These are phyloP conservation scores for Liopterus haemorrhoidalis DNA, from an alignment of 2,888 invertebrate species.

Conservation along the genomic window DNA sequence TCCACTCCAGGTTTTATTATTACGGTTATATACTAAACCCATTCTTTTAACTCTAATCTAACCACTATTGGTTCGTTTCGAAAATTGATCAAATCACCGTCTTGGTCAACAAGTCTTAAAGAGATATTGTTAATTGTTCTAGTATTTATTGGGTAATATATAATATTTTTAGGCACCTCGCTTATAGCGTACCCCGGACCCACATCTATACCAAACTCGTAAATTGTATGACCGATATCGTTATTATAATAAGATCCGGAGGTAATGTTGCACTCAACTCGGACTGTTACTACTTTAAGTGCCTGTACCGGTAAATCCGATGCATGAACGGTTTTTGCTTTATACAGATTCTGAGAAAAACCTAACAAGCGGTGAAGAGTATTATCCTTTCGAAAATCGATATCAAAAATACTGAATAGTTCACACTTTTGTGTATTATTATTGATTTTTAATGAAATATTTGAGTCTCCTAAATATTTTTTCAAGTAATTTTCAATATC, in stretches of 20 bases:
- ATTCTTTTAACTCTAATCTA: no score
- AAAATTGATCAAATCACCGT: conserved; percentile 24
- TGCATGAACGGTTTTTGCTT: conserved; percentile 14
- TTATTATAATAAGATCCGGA: conserved; percentile 29
- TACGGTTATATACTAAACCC: no score
- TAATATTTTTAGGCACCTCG: conserved; percentile 27
- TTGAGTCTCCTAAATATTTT: no score
- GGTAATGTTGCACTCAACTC: conserved; percentile 32
- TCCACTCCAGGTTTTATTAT: no score
- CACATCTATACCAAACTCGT: conserved; percentile 29
- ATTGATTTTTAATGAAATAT: conserved; percentile 11
- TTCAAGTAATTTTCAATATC: no score
- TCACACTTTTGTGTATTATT: conserved; percentile 22
- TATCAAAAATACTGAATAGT: conserved; percentile 10
- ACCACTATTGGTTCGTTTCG: conserved; percentile 25
- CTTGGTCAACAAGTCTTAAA: conserved; percentile 19
- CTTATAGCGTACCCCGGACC: conserved; percentile 29
- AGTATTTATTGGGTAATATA: conserved; percentile 26
- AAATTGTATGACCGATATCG: conserved; percentile 26
- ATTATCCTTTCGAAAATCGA: conserved; percentile 17
- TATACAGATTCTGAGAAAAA: conserved; percentile 14
- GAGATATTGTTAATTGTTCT: conserved; percentile 2
- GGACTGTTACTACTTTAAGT: conserved; percentile 26
- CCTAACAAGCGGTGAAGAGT: conserved; percentile 25
- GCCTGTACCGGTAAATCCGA: conserved; percentile 29